Base-by-base conservation (phyloP, 1,140 invertebrate genomes). In the Drosophila grimshawi region DNA sequence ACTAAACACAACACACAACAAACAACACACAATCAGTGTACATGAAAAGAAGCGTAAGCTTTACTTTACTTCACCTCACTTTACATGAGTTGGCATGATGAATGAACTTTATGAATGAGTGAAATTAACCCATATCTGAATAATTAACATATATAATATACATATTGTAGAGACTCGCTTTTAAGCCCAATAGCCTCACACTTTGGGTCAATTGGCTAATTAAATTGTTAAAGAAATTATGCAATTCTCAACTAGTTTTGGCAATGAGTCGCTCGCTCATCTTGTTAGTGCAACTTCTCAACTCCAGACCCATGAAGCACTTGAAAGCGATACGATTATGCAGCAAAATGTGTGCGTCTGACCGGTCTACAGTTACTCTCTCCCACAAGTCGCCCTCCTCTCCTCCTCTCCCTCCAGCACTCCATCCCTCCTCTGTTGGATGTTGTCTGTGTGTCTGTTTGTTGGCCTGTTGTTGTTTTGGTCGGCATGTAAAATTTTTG, bases 291-390 rank as follows among this genome's bases (percentile, higher is more conserved):
- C 37, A 41, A 11, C 5, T 39, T 41, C 39, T n/a, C 5, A 43
- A n/a, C 39, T 43, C 6, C 74, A 78, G 76, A 49, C 63, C 41
- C 57, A 11, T 65, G 60, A 78, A 76, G 62, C 86, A 89, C 85
- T 89, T 89, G 85, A 89, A 89, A 89, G 75, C 82, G 85, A 89
- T 89, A 89, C 75, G 86, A 89, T 89, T 89, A 89, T 89, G 85
- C 86, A 89, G 85, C 85, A 88, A 19, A 88, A 80, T 75, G 52
- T 71, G 68, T 53, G 52, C 63, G 63, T 80, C 69, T 81, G 76
- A 75, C 67, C 64, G 48, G 60, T 61, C 80, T 60, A 33, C 19
- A 1, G 19, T 19, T 19, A 19, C 19, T 19, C 51, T 62, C 61
- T 46, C 51, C 66, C 39, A 19, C 19, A 19, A 19, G 19, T 19